Evolutionary conservation across 2,888 invertebrate species (phyloP).

Genomic region (Epinotia ramella): DNA sequence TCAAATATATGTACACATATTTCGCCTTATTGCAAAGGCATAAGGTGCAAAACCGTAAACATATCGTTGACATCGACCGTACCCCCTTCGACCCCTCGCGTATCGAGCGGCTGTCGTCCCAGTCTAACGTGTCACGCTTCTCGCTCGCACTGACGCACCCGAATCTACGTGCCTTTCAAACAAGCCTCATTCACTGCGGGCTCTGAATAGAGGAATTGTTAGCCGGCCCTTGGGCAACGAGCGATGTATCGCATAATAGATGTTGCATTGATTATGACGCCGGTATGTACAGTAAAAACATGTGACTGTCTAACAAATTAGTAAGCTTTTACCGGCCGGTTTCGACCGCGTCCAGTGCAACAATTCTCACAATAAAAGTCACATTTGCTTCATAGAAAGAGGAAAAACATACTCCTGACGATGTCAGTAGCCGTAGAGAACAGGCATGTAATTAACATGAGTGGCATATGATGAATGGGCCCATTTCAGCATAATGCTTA

Average conservation of each 20-base stretch:
- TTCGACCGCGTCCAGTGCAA: not conserved
- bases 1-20: not conserved
- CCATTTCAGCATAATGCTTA: not conserved
- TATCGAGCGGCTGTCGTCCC: conserved; percentile 68
- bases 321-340: not conserved
- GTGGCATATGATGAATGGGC: not conserved
- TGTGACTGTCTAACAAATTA: not conserved
- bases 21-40: not conserved
- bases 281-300: conserved; percentile 46
- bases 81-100: conserved; percentile 49
- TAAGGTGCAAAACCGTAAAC: conserved; percentile 1
- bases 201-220: conserved; percentile 55
- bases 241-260: conserved; percentile 57
- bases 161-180: conserved; percentile 50
- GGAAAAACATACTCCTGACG: not conserved
- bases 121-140: conserved; percentile 56
- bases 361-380: not conserved
- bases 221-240: conserved; percentile 52
- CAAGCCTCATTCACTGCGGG: conserved; percentile 61
- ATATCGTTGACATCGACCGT: not conserved
- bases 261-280: conserved; percentile 54
- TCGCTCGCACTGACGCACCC: conserved; percentile 48
- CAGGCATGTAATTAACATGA: not conserved
- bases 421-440: not conserved
- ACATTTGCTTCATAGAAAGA: not conserved